phyloP scores from a whole-genome alignment of 2,888 invertebrate genomes.

The Erebia ligea region DNA sequence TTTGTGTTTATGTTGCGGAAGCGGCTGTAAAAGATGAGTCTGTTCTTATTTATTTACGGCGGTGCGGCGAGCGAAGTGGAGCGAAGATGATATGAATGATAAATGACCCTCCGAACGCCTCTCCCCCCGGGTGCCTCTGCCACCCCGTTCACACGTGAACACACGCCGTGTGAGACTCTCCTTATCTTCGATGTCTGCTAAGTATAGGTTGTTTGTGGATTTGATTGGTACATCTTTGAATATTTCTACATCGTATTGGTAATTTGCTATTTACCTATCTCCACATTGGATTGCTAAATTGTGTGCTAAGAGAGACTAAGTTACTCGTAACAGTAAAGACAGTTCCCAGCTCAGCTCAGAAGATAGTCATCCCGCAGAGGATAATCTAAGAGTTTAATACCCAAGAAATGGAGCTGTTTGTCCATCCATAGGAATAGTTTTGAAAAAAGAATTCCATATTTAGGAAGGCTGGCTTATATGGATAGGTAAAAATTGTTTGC shows the following conservation, averaged over 20 bases:
- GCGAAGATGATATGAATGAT: constrained; percentile 84
- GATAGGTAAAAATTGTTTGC: neutral
- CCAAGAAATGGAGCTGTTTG: no score
- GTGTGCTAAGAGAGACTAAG: no score
- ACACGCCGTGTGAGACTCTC: constrained; percentile 69
- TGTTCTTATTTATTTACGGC: constrained; percentile 84
- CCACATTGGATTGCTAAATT: no score
- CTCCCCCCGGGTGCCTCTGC: constrained; percentile 46
- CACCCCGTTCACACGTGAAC: constrained; percentile 76
- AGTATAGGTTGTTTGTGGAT: constrained; percentile 28
- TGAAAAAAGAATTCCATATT: no score
- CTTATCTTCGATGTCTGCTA: constrained; percentile 65
- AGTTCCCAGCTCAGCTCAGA: no score
- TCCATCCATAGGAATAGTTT: no score
- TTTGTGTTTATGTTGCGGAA: constrained; percentile 50
- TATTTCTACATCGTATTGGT: no score
- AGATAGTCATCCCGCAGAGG: no score
- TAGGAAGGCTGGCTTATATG: no score
- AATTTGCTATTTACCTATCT: no score
- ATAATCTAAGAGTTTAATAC: no score
- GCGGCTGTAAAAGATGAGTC: constrained; percentile 82
- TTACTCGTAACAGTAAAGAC: no score
- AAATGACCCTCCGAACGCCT: constrained; percentile 79
- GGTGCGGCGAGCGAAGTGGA: constrained; percentile 84
- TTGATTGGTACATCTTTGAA: neutral